phyloP scores from a whole-genome alignment of 2,888 invertebrate genomes.

The Notodonta dromedarius region DNA sequence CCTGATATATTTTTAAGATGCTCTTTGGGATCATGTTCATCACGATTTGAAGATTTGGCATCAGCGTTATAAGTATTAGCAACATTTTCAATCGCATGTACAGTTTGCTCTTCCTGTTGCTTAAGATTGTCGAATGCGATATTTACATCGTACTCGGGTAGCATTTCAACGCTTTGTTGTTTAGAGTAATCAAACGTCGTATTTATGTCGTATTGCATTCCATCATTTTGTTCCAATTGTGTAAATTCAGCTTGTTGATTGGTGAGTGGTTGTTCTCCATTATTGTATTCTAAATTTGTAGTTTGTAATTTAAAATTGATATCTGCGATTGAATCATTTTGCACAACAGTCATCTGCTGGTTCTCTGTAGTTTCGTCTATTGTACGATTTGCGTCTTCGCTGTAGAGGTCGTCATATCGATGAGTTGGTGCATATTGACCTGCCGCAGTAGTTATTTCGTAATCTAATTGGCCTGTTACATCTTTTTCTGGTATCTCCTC shows the following conservation, averaged over 20 bases:
- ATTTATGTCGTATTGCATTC: constrained; percentile 10
- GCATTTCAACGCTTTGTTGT: constrained; percentile 7
- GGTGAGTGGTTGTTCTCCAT: constrained; percentile 14
- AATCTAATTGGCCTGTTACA: constrained; percentile 20
- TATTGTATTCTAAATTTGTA: constrained; percentile 19
- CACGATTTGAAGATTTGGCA: constrained; percentile 7
- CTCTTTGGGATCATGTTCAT: constrained; percentile 19
- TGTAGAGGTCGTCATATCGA: constrained; percentile 4
- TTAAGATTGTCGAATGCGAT: neutral
- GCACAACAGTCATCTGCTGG: neutral
- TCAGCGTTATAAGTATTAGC: constrained; percentile 8
- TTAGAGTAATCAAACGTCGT: neutral
- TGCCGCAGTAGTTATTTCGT: constrained; percentile 6
- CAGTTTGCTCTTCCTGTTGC: constrained; percentile 8
- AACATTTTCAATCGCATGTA: constrained; percentile 4
- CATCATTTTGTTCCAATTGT: constrained; percentile 4
- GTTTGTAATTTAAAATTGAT: constrained; percentile 24
- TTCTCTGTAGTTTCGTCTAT: constrained; percentile 2
- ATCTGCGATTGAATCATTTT: constrained; percentile 10
- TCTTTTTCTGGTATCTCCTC: constrained; percentile 49
- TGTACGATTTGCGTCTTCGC: constrained; percentile 1
- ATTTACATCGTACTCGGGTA: constrained; percentile 9
- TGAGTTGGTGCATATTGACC: neutral
- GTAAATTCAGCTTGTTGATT: constrained; percentile 11
- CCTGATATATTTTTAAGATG: constrained; percentile 17